phyloP scores from a whole-genome alignment of 64 coral and sea anemone genomes.

The Actinia equina region DNA sequence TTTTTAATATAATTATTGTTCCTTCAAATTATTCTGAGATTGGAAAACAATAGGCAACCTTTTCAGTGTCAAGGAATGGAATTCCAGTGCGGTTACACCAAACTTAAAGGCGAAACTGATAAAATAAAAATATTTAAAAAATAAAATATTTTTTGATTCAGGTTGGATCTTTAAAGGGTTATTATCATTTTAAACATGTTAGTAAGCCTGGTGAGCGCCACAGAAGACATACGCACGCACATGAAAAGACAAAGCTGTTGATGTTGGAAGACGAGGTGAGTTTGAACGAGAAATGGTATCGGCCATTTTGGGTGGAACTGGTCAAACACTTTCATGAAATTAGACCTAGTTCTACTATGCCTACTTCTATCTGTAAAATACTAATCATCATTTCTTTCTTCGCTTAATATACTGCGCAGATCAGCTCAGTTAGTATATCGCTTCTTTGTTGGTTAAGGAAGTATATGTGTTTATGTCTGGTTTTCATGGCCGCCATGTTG shows the following conservation, averaged over 20 bases:
- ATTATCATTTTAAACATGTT: constrained; percentile 97
- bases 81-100: background rate
- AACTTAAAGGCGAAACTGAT: background rate
- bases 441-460: too few relatives aligned
- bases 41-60: background rate
- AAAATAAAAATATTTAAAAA: background rate
- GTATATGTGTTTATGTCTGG: too few relatives aligned
- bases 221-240: constrained; percentile 54
- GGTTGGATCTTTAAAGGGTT: constrained; percentile 84
- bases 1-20: background rate
- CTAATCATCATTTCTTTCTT: too few relatives aligned
- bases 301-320: too few relatives aligned
- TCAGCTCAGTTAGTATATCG: too few relatives aligned
- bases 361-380: too few relatives aligned
- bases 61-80: background rate
- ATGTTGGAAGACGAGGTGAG: constrained; percentile 81
- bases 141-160: background rate
- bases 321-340: too few relatives aligned
- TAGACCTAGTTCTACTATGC: too few relatives aligned
- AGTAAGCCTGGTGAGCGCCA: constrained; percentile 32
- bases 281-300: background rate
- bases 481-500: too few relatives aligned
- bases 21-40: background rate
- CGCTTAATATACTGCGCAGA: too few relatives aligned
- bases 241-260: constrained; percentile 87